A percentile compares a stretch with the other conserved stretches of the same genome.
These are phyloP conservation scores for Mya arenaria DNA, from an alignment of 1,140 invertebrate species.

Conservation along the genomic window DNA sequence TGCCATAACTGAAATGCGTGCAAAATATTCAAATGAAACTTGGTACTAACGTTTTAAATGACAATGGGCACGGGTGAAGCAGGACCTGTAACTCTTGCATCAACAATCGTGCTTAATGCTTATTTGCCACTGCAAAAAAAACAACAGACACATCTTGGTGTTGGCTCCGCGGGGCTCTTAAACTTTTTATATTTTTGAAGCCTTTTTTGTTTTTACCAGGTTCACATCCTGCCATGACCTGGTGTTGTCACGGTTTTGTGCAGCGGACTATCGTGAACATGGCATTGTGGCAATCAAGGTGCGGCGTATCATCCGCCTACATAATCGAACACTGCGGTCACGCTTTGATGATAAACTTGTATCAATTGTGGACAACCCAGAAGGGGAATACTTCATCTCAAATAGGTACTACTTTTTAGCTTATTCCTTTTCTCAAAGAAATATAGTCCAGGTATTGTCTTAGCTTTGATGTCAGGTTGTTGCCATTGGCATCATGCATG, in stretches of 20 bases:
- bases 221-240: conserved; percentile 80
- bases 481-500: too few species aligned
- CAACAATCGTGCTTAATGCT: too few species aligned
- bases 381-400: conserved; percentile 71
- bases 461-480: too few species aligned
- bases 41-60: too few species aligned
- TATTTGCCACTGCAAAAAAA: too few species aligned
- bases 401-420: conserved; percentile 71
- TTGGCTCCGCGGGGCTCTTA: not conserved
- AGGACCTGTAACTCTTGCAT: too few species aligned
- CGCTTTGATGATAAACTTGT: conserved; percentile 78
- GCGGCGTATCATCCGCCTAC: conserved; percentile 76
- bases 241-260: conserved; percentile 80
- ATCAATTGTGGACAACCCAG: conserved; percentile 66
- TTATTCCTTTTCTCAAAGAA: too few species aligned
- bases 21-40: too few species aligned
- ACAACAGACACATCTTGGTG: not conserved
- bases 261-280: conserved; percentile 74
- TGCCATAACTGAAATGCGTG: too few species aligned
- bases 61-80: too few species aligned
- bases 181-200: not conserved
- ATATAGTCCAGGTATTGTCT: too few species aligned
- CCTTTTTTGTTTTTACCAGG: conserved; percentile 65
- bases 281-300: conserved; percentile 78
- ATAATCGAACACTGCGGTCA: conserved; percentile 76